These are phyloP conservation scores for Protonibea diacanthus DNA, from an alignment of 2,797 vertebrate genomes.

Conservation along the genomic window DNA sequence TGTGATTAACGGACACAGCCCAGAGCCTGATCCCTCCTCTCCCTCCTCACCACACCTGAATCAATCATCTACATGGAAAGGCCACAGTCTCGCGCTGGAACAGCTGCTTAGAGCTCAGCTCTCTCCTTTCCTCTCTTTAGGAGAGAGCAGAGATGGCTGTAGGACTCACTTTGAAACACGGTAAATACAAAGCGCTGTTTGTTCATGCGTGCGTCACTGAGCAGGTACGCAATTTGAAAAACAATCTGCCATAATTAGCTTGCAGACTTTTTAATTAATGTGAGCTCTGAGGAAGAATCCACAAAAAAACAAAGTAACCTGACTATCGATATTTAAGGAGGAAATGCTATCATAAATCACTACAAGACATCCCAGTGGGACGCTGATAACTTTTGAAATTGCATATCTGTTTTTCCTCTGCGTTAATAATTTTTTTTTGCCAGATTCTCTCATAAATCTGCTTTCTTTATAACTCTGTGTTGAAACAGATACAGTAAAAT, in stretches of 20 bases:
- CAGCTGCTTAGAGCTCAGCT: constrained; percentile 67
- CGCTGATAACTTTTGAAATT: constrained; percentile 28
- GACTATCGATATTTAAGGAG: not conserved
- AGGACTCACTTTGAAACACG: constrained; percentile 46
- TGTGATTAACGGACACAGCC: constrained; percentile 85
- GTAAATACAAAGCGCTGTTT: constrained; percentile 43
- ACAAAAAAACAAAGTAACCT: not conserved
- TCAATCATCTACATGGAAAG: constrained; percentile 84
- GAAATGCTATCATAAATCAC: not conserved
- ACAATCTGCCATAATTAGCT: not conserved
- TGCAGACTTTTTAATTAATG: constrained; percentile 4
- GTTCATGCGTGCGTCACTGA: not conserved
- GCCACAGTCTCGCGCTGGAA: constrained; percentile 69
- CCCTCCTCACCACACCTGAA: constrained; percentile 77
- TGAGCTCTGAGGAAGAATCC: not conserved
- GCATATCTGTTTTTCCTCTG: not conserved
- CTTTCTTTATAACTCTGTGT: not conserved
- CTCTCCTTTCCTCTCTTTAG: constrained; percentile 44
- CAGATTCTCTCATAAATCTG: constrained; percentile 6
- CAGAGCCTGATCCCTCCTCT: constrained; percentile 76
- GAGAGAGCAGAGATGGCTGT: constrained; percentile 49
- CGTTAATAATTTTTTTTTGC: not conserved
- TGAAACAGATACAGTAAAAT: not conserved
- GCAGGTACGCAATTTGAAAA: constrained; percentile 7
- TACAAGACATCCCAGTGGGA: not conserved